Conservation (phyloP, 2,113 vertebrate species). For the Thunnus maccoyii region DNA sequence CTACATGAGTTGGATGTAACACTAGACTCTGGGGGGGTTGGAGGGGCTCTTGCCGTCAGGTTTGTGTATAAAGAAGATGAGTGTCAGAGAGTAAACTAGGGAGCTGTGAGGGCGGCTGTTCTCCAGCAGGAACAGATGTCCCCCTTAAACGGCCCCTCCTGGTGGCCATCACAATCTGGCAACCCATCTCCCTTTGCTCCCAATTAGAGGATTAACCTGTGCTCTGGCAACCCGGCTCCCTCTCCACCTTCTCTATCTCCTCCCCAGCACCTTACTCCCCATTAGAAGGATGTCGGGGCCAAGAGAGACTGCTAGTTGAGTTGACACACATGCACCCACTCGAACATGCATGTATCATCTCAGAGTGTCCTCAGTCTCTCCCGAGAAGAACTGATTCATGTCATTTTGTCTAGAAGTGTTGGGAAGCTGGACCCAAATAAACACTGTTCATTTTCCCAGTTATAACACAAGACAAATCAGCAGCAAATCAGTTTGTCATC, state of each 20-base stretch:
- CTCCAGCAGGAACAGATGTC: slow-evolving; percentile 86
- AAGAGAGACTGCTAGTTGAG: slow-evolving; percentile 37
- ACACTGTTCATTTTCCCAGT: slow-evolving; percentile 13
- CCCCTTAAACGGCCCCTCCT: slow-evolving; percentile 85
- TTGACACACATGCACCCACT: slow-evolving; percentile 13
- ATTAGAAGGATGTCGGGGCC: slow-evolving; percentile 53
- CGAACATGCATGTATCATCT: neutral
- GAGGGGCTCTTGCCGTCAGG: slow-evolving; percentile 33
- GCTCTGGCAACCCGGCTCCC: slow-evolving; percentile 69
- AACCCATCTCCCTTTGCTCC: slow-evolving; percentile 77
- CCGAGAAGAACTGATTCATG: slow-evolving; percentile 20
- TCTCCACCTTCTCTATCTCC: slow-evolving; percentile 42
- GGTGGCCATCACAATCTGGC: slow-evolving; percentile 85
- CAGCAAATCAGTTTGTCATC: too few relatives aligned
- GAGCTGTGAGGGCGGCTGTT: slow-evolving; percentile 78
- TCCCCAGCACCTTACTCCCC: slow-evolving; percentile 49
- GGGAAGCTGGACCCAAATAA: slow-evolving; percentile 1
- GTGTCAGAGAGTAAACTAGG: slow-evolving; percentile 65
- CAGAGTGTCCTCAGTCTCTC: slow-evolving; percentile 13
- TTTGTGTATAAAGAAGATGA: slow-evolving; percentile 63
- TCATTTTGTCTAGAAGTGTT: slow-evolving; percentile 21
- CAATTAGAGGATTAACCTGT: slow-evolving; percentile 86
- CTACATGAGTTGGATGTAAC: slow-evolving; percentile 26
- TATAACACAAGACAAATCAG: neutral
- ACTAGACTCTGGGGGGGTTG: neutral